These are phyloP conservation scores for Troglohyphantes excavatus DNA, from an alignment of 2,888 invertebrate species.

Conservation along the genomic window DNA sequence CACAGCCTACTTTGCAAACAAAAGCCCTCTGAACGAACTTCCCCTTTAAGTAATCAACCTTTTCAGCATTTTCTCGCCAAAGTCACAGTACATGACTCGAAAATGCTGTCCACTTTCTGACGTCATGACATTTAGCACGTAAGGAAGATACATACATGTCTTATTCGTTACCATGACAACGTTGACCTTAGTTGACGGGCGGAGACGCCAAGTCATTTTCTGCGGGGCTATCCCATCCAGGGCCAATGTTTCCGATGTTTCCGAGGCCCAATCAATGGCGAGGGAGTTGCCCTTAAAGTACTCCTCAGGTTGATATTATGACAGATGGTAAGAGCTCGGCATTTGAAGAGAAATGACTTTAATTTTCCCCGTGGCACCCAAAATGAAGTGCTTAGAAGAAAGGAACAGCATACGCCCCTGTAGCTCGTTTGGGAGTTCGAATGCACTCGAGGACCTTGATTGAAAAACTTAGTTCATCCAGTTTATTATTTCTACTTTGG, in stretches of 20 bases:
- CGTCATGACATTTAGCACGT: conserved; percentile 75
- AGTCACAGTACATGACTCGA: conserved; percentile 34
- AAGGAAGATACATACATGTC: conserved; percentile 76
- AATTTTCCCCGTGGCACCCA: conserved; percentile 37
- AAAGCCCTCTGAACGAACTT: not conserved
- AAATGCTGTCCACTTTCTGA: conserved; percentile 61
- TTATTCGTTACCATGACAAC: conserved; percentile 69
- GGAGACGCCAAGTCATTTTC: conserved; percentile 75
- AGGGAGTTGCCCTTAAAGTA: conserved; percentile 73
- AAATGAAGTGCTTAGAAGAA: conserved; percentile 28
- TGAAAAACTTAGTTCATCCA: too few species aligned
- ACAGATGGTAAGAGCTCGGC: conserved; percentile 42
- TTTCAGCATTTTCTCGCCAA: not conserved
- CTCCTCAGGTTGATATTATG: conserved; percentile 66
- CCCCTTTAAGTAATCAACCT: too few species aligned
- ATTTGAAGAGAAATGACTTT: conserved; percentile 52
- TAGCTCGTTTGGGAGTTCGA: not conserved
- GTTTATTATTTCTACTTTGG: too few species aligned
- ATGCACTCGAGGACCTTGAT: not conserved
- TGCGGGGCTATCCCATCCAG: conserved; percentile 55
- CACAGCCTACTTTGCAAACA: not conserved
- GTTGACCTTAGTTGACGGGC: conserved; percentile 75
- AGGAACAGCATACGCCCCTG: conserved; percentile 44
- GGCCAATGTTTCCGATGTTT: conserved; percentile 62
- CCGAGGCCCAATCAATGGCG: conserved; percentile 72